Evolutionary conservation across 2,113 vertebrate genomes (phyloP).

Genomic region (Petrocephalus zakoni): DNA sequence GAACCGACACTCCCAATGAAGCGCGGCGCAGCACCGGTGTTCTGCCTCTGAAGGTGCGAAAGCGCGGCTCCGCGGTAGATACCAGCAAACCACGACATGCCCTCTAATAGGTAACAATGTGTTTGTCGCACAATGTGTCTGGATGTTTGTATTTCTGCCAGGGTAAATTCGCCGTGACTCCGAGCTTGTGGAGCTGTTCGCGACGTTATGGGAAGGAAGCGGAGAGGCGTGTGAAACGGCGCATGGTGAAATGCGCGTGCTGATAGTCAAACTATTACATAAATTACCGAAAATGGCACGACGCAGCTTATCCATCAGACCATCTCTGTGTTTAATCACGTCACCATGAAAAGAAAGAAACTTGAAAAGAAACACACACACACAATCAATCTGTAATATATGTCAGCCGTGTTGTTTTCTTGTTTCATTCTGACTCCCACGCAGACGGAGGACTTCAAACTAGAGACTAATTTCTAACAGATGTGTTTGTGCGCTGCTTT

Average conservation of each 20-base stretch:
- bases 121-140: not conserved
- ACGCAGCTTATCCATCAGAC: not conserved
- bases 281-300: not conserved
- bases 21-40: too few relatives aligned
- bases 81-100: not conserved
- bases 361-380: not conserved
- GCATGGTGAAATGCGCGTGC: not conserved
- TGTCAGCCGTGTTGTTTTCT: not conserved
- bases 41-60: not conserved
- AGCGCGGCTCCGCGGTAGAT: not conserved
- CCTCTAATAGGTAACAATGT: too few relatives aligned
- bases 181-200: not conserved
- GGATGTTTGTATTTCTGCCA: not conserved
- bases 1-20: not conserved
- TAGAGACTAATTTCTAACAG: not conserved
- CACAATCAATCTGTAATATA: not conserved
- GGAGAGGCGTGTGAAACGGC: not conserved
- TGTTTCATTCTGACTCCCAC: conserved; percentile 5
- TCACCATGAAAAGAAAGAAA: not conserved
- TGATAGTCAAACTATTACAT: not conserved
- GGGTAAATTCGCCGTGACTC: not conserved
- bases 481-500: not conserved
- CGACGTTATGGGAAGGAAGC: not conserved
- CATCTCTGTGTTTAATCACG: not conserved
- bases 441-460: not conserved